These are phyloP conservation scores for Episyrphus balteatus DNA, from an alignment of 1,140 invertebrate species.

Conservation along the genomic window DNA sequence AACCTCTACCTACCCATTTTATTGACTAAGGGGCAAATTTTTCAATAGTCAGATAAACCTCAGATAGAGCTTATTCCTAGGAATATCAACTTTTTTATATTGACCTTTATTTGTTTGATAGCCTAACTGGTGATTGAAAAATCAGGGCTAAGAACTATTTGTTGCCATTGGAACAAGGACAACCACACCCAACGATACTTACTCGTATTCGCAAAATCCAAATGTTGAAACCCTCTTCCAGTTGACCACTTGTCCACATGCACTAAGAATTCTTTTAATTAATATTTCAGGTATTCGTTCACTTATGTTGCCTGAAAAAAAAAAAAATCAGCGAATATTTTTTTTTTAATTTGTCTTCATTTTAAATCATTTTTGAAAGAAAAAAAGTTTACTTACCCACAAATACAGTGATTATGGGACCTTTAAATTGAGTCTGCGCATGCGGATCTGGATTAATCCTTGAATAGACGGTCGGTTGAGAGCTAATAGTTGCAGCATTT, in stretches of 20 bases:
- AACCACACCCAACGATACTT: constrained; percentile 3
- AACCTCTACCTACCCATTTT: too few species aligned
- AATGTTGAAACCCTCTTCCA: constrained; percentile 99
- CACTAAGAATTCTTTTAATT: constrained; percentile 81
- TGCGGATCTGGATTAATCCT: constrained; percentile 23
- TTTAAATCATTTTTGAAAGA: background rate
- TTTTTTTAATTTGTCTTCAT: background rate
- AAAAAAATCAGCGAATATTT: constrained; percentile 2
- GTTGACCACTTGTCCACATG: constrained; percentile 84
- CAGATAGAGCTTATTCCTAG: too few species aligned
- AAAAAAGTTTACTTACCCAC: constrained; percentile 44
- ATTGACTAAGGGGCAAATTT: too few species aligned
- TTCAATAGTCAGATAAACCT: too few species aligned
- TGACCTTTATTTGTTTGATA: background rate
- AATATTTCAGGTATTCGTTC: constrained; percentile 90
- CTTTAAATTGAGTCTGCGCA: constrained; percentile 41
- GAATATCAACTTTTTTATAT: background rate
- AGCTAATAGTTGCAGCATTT: constrained; percentile 34
- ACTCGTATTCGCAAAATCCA: constrained; percentile 88
- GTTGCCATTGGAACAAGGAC: too few species aligned
- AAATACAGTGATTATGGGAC: constrained; percentile 93
- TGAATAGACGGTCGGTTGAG: constrained; percentile 35
- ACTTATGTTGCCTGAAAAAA: constrained; percentile 78
- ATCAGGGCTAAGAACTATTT: too few species aligned
- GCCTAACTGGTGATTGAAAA: too few species aligned